Base-by-base conservation (phyloP, 2,113 vertebrate genomes). In the Barnardius zonarius region DNA sequence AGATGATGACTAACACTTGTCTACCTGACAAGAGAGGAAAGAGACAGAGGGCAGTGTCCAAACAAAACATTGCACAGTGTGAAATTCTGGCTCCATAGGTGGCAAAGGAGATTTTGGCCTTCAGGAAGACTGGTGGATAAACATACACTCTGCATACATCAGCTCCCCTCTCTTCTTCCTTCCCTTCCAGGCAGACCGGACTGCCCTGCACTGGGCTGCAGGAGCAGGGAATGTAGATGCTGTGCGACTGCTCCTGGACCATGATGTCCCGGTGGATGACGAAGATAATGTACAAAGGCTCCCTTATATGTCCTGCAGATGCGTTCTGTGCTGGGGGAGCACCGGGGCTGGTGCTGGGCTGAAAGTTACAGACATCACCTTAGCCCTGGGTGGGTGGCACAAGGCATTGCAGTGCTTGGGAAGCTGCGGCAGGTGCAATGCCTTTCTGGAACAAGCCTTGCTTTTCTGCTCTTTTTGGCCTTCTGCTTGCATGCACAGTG, bases 131-230 rank as follows among this genome's bases (percentile, higher is more conserved):
- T 63, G 30, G 14, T 52, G 43, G 52, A 55, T 55, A 5, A 16
- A 16, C 48, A 30, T 1, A 2, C 13, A 5, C 3, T 17, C 46
- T 31, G 37, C 30, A 10, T 23, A 4, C 73, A 51, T 68, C 31
- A 41, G 27, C 59, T 70, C 68, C 27, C 35, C 19, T 74, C 61
- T 46, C 37, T 74, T 28, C 73, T 83, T 46, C 75, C 48, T 92
- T 78, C 67, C 83, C 52, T 37, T 92, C 37, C 98, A 99, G 99
- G 68, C 93, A 55, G 98, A 98, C 31, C 97, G 99, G 75, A 98
- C 97, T 81, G 98, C 99, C 13, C 96, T 99, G 94, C 99, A 99
- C 97, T 99, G 99, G 99, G 99, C 99, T 0, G 98, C 97, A 0
- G 99, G 98, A 39, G 98, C 98, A 1, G 99, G 99, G 27, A 98